phyloP scores from a whole-genome alignment of 2,888 invertebrate species.

The Pammene fasciana region DNA sequence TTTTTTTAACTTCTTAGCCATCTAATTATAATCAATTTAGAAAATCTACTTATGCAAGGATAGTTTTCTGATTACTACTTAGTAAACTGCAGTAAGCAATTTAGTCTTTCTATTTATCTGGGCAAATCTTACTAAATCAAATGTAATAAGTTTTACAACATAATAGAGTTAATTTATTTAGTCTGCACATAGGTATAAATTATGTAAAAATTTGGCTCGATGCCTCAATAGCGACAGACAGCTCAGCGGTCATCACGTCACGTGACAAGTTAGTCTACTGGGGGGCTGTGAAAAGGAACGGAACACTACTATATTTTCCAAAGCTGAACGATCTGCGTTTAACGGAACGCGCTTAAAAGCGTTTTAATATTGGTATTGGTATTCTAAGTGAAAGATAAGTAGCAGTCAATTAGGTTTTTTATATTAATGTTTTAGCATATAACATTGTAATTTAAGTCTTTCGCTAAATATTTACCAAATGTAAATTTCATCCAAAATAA shows the following conservation, averaged over 20 bases:
- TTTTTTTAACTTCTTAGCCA: not conserved
- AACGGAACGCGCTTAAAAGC: conserved; percentile 25
- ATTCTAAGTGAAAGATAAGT: not conserved
- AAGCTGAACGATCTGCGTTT: not conserved
- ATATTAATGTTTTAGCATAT: not conserved
- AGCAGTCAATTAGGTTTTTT: not conserved
- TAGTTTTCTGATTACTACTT: not conserved
- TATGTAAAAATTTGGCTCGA: not conserved
- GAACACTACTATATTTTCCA: not conserved
- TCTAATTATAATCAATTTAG: not conserved
- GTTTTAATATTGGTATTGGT: conserved; percentile 14
- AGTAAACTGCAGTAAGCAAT: not conserved
- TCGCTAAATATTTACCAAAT: too few relatives aligned
- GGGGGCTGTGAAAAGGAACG: not conserved
- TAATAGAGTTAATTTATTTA: not conserved
- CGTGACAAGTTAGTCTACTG: not conserved
- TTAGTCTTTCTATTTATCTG: not conserved
- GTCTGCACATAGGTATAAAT: not conserved
- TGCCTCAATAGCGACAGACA: not conserved
- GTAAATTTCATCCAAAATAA: not conserved
- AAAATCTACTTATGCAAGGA: not conserved
- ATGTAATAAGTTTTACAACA: not conserved
- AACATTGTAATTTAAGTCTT: not conserved
- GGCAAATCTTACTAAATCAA: not conserved
- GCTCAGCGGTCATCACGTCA: not conserved